Evolutionary conservation across 2,888 invertebrate species (phyloP), one percentile per base, ranked within the genome.

Genomic region (Caenorhabditis becei): DNA sequence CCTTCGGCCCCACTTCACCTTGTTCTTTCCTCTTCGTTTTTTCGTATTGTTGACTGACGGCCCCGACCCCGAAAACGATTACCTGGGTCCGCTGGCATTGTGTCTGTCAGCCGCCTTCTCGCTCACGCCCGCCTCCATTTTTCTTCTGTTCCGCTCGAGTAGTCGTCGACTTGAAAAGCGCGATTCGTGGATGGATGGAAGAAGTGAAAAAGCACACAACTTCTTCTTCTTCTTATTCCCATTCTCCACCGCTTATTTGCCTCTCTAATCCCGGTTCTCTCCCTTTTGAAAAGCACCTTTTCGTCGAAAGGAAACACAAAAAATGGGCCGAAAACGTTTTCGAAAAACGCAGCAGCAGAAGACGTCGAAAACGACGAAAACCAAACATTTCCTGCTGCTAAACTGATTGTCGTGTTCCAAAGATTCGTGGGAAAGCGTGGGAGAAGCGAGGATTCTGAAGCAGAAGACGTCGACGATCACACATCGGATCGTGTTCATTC

Each of bases 371-470:
- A 18, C 47, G 47, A n/a, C 65, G 65, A 65, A 37, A 49, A 65
- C 51, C 56, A 56, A 56, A 56, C 56, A 56, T 65, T 51, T 51
- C 35, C 63, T n/a, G 44, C 28, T 35, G 37, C 44, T 72, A 72
- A 72, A 63, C 71, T 63, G 71, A 72, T 72, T 72, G 59, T 56
- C 62, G 53, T 53, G 26, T 56, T 54, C 61, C 54, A 62, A 77
- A 77, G 54, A 61, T 56, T 58, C 67, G 69, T 63, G 77, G 67
- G 67, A 66, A 75, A 66, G 56, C 72, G 56, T 65, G 56, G 56
- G 71, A 54, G 32, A 32, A 4, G 32, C 32, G 5, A 32, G 24
- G 28, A 47, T 18, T 24, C n/a, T 16, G 56, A 51, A 37, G 66
- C 41, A 23, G 51, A 66, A 66, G 47, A 69, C 49, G 58, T 20